A percentile compares a stretch with the other conserved stretches of the same genome.
These are phyloP conservation scores for Corydoras maculifer DNA, from an alignment of 2,113 vertebrate species.

Conservation along the genomic window DNA sequence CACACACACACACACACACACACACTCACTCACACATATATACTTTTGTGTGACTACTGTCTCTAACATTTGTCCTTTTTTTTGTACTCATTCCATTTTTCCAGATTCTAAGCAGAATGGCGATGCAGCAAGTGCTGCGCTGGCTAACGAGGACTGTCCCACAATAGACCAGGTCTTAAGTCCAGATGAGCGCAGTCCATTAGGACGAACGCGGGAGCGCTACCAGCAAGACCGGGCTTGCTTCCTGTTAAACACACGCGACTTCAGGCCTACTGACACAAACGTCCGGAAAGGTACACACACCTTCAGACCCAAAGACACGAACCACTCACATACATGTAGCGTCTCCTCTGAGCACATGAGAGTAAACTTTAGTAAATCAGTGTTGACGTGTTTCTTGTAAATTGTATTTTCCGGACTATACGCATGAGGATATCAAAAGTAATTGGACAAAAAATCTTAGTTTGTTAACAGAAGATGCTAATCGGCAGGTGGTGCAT, in stretches of 20 bases:
- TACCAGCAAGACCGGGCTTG: conserved; percentile 86
- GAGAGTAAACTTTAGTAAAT: too few relatives aligned
- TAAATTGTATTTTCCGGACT: too few relatives aligned
- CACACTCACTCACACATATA: too few relatives aligned
- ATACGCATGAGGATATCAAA: too few relatives aligned
- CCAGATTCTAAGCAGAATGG: conserved; percentile 82
- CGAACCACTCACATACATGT: background rate
- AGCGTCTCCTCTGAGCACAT: too few relatives aligned
- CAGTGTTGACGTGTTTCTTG: too few relatives aligned
- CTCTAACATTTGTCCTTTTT: background rate
- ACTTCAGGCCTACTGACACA: conserved; percentile 83
- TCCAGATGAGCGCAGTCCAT: conserved; percentile 81
- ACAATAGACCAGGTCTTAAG: conserved; percentile 89
- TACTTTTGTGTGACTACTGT: too few relatives aligned
- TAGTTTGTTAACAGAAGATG: too few relatives aligned
- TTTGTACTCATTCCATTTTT: background rate
- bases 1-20: too few relatives aligned
- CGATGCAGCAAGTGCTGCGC: conserved; percentile 79
- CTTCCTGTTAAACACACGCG: conserved; percentile 84
- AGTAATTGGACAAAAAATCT: too few relatives aligned
- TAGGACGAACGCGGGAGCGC: conserved; percentile 74
- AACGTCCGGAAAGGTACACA: conserved; percentile 86
- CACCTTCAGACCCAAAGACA: conserved; percentile 17
- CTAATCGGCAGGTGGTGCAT: too few relatives aligned
- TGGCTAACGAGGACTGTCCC: conserved; percentile 87